Evolutionary conservation across 2,888 invertebrate genomes (phyloP), one percentile per base, ranked within the genome.

Genomic region (Palloptera scutellata): DNA sequence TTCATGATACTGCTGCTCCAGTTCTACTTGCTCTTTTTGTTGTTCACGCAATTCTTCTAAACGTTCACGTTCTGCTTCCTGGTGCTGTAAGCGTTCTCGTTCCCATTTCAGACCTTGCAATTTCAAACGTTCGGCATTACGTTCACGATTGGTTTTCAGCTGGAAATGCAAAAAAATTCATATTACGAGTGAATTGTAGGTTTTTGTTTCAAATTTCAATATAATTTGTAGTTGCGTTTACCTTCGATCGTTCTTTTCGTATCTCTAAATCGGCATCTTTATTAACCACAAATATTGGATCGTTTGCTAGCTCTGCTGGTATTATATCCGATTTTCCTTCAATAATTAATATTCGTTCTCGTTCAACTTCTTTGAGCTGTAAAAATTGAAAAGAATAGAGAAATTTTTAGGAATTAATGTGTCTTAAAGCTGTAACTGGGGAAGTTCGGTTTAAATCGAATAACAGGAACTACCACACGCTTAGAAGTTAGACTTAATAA

Each of bases 231-330:
- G 30, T 17, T 20, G 9, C 15, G 12, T n/a, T n/a, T 77, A 87
- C 88, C 85, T 87, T 87, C 5, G 87, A 85, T 66, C 88, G 83
- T 70, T 86, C 81, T 71, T 86, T 86, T 12, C 83, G 83, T 69
- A 87, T 87, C 70, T 88, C 79, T 65, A 84, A 79, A 72, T 86
- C 86, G 70, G 87, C 87, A 71, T 86, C 85, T 71, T 83, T 81
- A 70, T 88, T 87, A 53, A 88, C 87, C 68, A 87, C 84, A 80
- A 90, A 89, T 6, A 90, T 87, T 13, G 90, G 90, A 85, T 90
- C 90, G 69, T 87, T 84, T n/a, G 86, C 86, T 81, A 90, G 86
- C 77, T 88, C 89, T 15, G 85, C 81, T 0, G 90, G 89, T 68
- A 89, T 88, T 66, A 88, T 85, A 72, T 87, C 84, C 42, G 89